A percentile compares a stretch with the other conserved stretches of the same genome.
phyloP scores from a whole-genome alignment of 2,797 vertebrate genomes.

The Momotus momota region DNA sequence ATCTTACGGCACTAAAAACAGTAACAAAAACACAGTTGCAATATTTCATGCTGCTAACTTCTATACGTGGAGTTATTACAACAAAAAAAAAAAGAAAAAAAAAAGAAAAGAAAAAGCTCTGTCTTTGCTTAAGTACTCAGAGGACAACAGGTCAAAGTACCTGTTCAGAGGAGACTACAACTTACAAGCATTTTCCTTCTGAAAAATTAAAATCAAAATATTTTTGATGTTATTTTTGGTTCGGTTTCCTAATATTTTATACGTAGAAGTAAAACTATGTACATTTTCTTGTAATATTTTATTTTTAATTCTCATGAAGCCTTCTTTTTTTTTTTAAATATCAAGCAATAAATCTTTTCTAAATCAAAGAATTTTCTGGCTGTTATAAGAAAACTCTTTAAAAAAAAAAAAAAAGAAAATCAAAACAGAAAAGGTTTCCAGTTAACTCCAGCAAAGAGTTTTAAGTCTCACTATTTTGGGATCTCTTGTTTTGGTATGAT shows the following conservation, averaged over 20 bases:
- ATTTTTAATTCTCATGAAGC: background rate
- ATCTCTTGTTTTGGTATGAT: background rate
- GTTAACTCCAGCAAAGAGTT: background rate
- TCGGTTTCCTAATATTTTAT: background rate
- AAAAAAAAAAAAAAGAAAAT: no score
- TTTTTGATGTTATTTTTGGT: background rate
- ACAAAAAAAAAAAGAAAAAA: background rate
- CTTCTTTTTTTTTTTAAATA: background rate
- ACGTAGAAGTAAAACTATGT: background rate
- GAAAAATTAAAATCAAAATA: background rate
- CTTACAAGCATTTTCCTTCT: background rate
- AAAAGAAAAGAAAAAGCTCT: fast-evolving
- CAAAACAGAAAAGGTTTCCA: background rate
- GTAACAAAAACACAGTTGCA: background rate
- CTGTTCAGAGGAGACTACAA: background rate
- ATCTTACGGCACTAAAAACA: background rate
- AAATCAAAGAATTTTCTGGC: background rate
- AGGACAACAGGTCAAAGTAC: background rate
- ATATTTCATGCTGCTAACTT: background rate
- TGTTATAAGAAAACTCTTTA: background rate
- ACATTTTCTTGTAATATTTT: background rate
- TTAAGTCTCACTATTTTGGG: background rate
- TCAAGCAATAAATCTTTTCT: fast-evolving
- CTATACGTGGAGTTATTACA: background rate
- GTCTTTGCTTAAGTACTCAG: background rate